Percentiles rank a stretch among this genome's conserved stretches.
phyloP scores from a whole-genome alignment of 2,113 vertebrate species.

The Phocoena sinus region DNA sequence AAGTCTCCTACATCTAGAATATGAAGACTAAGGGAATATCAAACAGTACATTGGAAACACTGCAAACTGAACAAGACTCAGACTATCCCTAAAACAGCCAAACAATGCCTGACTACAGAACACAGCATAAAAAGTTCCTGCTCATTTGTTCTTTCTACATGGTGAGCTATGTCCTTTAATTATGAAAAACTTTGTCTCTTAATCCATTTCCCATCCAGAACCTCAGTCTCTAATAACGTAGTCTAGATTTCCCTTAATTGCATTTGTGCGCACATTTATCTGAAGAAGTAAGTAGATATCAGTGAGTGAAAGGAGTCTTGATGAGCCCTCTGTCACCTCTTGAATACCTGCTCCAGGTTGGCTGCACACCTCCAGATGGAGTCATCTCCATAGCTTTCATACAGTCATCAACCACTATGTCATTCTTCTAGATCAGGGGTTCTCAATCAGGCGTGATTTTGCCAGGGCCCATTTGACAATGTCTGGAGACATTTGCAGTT shows the following conservation, averaged over 20 bases:
- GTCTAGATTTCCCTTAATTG: not conserved
- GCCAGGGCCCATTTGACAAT: not conserved
- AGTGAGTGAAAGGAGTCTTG: not conserved
- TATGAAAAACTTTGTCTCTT: not conserved
- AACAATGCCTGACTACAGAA: not conserved
- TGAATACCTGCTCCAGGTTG: not conserved
- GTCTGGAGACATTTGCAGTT: not conserved
- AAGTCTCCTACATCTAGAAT: not conserved
- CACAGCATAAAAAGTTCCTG: not conserved
- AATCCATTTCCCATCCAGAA: not conserved
- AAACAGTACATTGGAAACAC: not conserved
- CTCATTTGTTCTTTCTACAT: not conserved
- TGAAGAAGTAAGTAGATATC: not conserved
- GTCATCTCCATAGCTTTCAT: not conserved
- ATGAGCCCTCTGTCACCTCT: not conserved
- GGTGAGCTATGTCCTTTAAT: not conserved
- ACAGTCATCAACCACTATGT: not conserved
- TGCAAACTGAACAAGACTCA: not conserved
- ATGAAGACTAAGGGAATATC: not conserved
- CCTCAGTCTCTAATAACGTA: not conserved
- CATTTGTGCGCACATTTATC: not conserved
- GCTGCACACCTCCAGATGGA: not conserved
- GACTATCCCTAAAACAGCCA: not conserved
- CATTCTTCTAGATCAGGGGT: not conserved
- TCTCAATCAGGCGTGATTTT: not conserved